Percentiles rank a stretch among this genome's conserved stretches.
These are phyloP conservation scores for Tragelaphus oryx DNA, from an alignment of 2,797 vertebrate species.

Conservation along the genomic window DNA sequence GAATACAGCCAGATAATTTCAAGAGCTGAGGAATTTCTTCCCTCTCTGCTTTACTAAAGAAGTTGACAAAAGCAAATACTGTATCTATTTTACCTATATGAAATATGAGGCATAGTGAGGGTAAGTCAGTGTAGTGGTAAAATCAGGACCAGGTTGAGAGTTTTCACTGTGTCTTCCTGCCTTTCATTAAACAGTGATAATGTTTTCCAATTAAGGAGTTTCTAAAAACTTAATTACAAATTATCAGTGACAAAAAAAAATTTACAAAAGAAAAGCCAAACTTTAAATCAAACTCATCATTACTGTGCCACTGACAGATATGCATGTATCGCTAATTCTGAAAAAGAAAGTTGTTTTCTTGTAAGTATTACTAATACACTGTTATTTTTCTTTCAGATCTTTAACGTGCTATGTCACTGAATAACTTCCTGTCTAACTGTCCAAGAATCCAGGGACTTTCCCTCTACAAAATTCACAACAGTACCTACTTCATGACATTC, in stretches of 20 bases:
- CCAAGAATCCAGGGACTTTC: conserved; percentile 72
- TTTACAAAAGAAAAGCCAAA: background rate
- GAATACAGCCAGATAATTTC: background rate
- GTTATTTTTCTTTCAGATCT: background rate
- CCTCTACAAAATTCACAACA: conserved; percentile 61
- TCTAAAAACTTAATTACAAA: background rate
- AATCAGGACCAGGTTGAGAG: background rate
- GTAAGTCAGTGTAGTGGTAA: background rate
- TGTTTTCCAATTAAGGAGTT: background rate
- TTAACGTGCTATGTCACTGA: conserved; percentile 64
- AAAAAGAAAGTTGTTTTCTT: conserved; percentile 11
- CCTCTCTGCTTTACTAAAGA: background rate
- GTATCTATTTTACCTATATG: background rate
- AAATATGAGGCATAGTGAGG: background rate
- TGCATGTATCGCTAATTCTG: background rate
- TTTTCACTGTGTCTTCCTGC: background rate
- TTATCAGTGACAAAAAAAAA: background rate
- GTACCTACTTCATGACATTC: conserved; percentile 64
- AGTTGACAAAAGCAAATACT: background rate
- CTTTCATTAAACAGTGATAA: background rate
- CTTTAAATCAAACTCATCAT: conserved; percentile 8
- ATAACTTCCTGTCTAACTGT: conserved; percentile 68
- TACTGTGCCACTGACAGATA: background rate
- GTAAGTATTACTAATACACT: background rate
- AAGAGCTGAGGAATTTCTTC: background rate